A percentile compares a stretch with the other conserved stretches of the same genome.
Conservation (phyloP, 1,140 invertebrate genomes). For the Calliopsis andreniformis region DNA sequence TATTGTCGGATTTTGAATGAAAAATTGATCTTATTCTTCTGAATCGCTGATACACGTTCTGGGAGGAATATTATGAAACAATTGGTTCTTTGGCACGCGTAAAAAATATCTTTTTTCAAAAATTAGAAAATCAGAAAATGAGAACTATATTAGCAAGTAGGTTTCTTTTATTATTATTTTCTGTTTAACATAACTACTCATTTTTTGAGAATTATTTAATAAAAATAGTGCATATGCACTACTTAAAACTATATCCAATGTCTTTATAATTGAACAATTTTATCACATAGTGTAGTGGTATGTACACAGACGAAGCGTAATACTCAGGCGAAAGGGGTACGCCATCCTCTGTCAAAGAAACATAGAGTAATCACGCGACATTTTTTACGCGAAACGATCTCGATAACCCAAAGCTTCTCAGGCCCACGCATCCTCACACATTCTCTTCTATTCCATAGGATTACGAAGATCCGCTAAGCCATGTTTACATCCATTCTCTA, state of each 20-base stretch:
- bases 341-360: not conserved
- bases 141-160: too few species aligned
- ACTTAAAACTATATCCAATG: too few species aligned
- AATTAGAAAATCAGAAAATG: not conserved
- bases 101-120: not conserved
- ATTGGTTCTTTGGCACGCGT: too few species aligned
- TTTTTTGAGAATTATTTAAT: too few species aligned
- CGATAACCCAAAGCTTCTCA: constrained; percentile 53
- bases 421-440: constrained; percentile 45
- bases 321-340: not conserved
- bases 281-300: too few species aligned
- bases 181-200: too few species aligned
- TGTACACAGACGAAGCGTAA: too few species aligned
- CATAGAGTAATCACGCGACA: constrained; percentile 67
- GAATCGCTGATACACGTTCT: constrained; percentile 27
- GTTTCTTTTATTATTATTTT: too few species aligned
- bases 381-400: constrained; percentile 71
- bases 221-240: too few species aligned
- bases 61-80: too few species aligned
- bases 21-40: constrained; percentile 25
- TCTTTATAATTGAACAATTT: too few species aligned
- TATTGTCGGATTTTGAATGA: constrained; percentile 44
- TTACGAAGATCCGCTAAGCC: constrained; percentile 69
- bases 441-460: constrained; percentile 62
- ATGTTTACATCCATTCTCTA: constrained; percentile 60